Evolutionary conservation across 2,113 vertebrate genomes (phyloP).

Genomic region (Dicentrarchus labrax): DNA sequence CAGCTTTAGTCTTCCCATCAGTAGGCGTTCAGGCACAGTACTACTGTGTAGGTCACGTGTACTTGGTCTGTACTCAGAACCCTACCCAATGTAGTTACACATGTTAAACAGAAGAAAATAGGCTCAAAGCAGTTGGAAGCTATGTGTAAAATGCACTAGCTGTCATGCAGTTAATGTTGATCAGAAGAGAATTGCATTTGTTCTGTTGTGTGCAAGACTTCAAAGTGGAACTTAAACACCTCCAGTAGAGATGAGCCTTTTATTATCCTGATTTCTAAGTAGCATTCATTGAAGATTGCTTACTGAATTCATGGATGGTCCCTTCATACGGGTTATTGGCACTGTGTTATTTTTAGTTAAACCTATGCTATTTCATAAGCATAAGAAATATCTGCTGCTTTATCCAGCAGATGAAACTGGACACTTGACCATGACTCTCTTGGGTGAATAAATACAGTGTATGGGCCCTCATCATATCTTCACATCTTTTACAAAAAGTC

Average conservation of each 20-base stretch:
- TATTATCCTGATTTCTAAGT: background rate
- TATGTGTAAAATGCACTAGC: too few relatives aligned
- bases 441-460: background rate
- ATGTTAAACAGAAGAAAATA: too few relatives aligned
- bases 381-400: background rate
- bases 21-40: background rate
- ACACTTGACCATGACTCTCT: background rate
- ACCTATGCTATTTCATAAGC: background rate
- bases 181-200: too few relatives aligned
- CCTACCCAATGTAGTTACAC: too few relatives aligned
- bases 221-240: background rate
- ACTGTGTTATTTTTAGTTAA: background rate
- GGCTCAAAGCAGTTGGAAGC: too few relatives aligned
- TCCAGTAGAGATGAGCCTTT: background rate
- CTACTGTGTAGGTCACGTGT: too few relatives aligned
- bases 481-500: background rate
- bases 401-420: background rate
- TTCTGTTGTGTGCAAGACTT: too few relatives aligned
- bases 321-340: background rate
- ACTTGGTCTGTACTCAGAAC: too few relatives aligned
- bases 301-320: background rate
- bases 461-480: background rate
- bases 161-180: too few relatives aligned
- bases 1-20: conserved; percentile 1
- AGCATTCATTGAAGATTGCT: background rate